A percentile compares a stretch with the other conserved stretches of the same genome.
Evolutionary conservation across 2,888 invertebrate genomes (phyloP).

Genomic region (Saturnia pavonia): DNA sequence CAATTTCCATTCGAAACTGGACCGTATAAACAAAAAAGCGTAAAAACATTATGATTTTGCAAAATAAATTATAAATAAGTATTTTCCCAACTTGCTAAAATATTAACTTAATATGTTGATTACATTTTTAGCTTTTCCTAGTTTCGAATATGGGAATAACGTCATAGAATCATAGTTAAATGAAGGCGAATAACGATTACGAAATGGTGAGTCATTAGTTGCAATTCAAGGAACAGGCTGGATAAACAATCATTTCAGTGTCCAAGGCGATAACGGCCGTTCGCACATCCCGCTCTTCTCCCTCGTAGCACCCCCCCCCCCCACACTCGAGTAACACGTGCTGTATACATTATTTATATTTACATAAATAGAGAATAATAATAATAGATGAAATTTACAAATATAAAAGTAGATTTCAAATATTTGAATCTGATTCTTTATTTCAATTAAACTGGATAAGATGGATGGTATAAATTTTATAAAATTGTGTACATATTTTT

Average conservation of each 20-base stretch:
- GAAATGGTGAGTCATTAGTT: slow-evolving; percentile 73
- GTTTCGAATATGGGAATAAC: slow-evolving; percentile 11
- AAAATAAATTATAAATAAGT: not conserved
- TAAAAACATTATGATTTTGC: not conserved
- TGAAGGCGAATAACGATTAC: slow-evolving; percentile 57
- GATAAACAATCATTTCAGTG: slow-evolving; percentile 81
- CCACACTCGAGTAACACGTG: slow-evolving; percentile 45
- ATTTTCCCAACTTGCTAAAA: not conserved
- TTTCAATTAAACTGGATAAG: not conserved
- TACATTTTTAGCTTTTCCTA: not conserved
- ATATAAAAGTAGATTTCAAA: not conserved
- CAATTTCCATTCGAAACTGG: not conserved
- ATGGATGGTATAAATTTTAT: not conserved
- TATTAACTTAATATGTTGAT: no score
- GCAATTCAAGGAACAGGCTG: slow-evolving; percentile 79
- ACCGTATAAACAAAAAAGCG: not conserved
- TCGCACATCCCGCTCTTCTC: slow-evolving; percentile 72
- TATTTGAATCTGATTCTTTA: no score
- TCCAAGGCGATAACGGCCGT: slow-evolving; percentile 77
- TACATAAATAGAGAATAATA: not conserved
- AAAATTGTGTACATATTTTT: no score
- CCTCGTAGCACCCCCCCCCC: slow-evolving; percentile 30
- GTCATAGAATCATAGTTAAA: slow-evolving; percentile 29
- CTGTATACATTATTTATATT: slow-evolving; percentile 26
- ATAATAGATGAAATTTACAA: not conserved